phyloP scores from a whole-genome alignment of 2,113 vertebrate species.

The Eurypyga helias region DNA sequence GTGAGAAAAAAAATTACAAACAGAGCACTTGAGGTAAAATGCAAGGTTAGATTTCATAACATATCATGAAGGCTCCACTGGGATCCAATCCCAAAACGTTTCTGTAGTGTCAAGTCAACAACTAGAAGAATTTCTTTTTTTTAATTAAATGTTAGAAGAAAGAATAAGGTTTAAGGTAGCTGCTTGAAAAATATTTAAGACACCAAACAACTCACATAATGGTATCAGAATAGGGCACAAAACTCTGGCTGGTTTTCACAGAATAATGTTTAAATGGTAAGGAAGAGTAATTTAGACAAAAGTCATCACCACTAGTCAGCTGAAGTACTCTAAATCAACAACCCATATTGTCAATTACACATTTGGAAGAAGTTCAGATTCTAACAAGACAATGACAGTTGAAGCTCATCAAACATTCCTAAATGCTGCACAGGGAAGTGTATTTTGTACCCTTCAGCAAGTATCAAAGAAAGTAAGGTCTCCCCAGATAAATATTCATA shows the following conservation, averaged over 20 bases:
- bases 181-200: neutral
- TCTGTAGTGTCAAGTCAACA: neutral
- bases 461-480: neutral
- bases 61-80: neutral
- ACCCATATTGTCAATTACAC: neutral
- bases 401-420: neutral
- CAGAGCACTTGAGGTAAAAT: neutral
- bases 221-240: neutral
- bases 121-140: neutral
- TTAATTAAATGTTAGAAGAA: fast-evolving
- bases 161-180: neutral
- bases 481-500: neutral
- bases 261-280: neutral
- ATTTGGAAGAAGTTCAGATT: neutral
- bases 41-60: neutral
- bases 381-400: neutral
- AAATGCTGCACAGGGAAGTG: neutral
- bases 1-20: neutral
- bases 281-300: neutral
- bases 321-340: neutral
- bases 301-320: neutral
- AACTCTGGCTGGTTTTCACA: neutral
- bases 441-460: neutral
- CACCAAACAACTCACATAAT: neutral
- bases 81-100: neutral